phyloP scores from a whole-genome alignment of 1,140 invertebrate genomes.

The Bathynomus jamesi region DNA sequence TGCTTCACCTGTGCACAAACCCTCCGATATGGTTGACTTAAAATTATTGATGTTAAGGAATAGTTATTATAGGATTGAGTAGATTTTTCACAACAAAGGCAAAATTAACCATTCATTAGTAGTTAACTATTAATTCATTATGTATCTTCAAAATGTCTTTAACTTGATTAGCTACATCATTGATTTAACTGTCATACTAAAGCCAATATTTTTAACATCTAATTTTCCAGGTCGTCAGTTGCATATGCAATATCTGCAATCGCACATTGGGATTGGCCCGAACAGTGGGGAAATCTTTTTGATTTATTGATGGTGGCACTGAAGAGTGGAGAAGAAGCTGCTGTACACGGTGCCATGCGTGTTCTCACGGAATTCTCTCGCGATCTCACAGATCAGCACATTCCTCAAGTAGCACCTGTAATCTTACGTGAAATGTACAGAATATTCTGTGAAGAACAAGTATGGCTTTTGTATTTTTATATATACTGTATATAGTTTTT shows the following conservation, averaged over 20 bases:
- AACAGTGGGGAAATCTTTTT: conserved; percentile 65
- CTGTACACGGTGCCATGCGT: conserved; percentile 69
- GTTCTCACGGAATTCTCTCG: conserved; percentile 64
- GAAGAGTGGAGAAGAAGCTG: conserved; percentile 46
- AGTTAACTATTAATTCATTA: background rate
- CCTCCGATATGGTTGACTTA: too few relatives aligned
- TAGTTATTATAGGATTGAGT: too few relatives aligned
- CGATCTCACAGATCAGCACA: conserved; percentile 61
- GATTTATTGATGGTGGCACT: conserved; percentile 59
- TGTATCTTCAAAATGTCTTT: background rate
- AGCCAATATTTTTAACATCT: background rate
- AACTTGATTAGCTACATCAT: background rate
- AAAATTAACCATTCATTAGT: background rate
- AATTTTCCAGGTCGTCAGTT: conserved; percentile 50
- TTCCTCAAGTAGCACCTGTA: conserved; percentile 62
- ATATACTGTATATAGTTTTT: too few relatives aligned
- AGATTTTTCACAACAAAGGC: too few relatives aligned
- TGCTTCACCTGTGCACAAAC: too few relatives aligned
- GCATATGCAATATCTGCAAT: conserved; percentile 68
- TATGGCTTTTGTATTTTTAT: too few relatives aligned
- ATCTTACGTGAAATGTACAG: conserved; percentile 68
- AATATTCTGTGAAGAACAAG: conserved; percentile 59
- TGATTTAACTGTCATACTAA: background rate
- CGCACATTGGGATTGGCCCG: conserved; percentile 71
- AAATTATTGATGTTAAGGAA: too few relatives aligned